These are phyloP conservation scores for Wasmannia auropunctata DNA, from an alignment of 1,140 invertebrate genomes.

Conservation along the genomic window DNA sequence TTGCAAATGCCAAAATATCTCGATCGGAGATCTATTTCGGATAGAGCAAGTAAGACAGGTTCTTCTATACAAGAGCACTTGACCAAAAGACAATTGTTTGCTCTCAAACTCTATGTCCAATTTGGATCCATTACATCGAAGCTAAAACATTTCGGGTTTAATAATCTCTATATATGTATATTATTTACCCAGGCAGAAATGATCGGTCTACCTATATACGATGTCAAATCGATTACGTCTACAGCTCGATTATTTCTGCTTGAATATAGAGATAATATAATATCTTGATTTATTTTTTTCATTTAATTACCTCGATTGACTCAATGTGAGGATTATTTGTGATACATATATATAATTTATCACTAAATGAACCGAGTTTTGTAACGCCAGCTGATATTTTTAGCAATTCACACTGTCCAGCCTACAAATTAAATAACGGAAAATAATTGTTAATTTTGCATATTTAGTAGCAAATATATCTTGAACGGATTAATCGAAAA, in stretches of 20 bases:
- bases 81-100: conserved; percentile 73
- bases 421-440: conserved; percentile 32
- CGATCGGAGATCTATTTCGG: conserved; percentile 68
- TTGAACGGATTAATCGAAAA: background rate
- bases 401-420: conserved; percentile 36
- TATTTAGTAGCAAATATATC: background rate
- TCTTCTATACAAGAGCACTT: conserved; percentile 69
- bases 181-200: too few relatives aligned
- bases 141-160: conserved; percentile 49
- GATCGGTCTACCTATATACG: too few relatives aligned
- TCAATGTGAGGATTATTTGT: conserved; percentile 75
- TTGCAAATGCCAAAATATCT: conserved; percentile 71
- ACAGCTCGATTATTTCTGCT: too few relatives aligned
- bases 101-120: conserved; percentile 72
- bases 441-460: background rate
- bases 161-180: background rate
- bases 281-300: background rate
- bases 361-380: conserved; percentile 63
- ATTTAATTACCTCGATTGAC: conserved; percentile 67
- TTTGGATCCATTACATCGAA: conserved; percentile 69
- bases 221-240: too few relatives aligned
- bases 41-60: conserved; percentile 63
- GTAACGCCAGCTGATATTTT: conserved; percentile 65
- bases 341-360: conserved; percentile 69
- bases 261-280: background rate